Percentiles rank a stretch among this genome's conserved stretches.
Evolutionary conservation across 2,888 invertebrate species (phyloP).

Genomic region (Perdita meconis): DNA sequence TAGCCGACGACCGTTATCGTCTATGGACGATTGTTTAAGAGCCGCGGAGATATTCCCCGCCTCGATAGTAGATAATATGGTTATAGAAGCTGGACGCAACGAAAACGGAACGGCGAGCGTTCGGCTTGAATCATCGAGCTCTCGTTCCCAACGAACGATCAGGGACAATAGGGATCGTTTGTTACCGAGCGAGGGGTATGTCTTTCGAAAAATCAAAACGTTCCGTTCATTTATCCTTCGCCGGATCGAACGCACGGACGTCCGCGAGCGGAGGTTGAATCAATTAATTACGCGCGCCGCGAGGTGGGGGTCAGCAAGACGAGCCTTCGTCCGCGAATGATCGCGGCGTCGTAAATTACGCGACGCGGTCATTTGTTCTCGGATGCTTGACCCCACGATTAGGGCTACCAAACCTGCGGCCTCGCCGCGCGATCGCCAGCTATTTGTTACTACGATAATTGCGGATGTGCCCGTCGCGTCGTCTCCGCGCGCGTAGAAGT

Average conservation of each 20-base stretch:
- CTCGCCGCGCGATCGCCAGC: constrained; percentile 59
- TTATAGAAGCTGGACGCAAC: constrained; percentile 11
- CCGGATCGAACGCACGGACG: constrained; percentile 37
- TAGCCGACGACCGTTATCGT: constrained; percentile 17
- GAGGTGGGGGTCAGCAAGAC: constrained; percentile 20
- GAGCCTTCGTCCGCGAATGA: constrained; percentile 54
- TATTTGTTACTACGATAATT: constrained; percentile 64
- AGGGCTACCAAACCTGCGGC: constrained; percentile 60
- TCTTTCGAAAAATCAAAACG: constrained; percentile 38
- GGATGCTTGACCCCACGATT: constrained; percentile 63
- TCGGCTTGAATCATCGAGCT: background rate
- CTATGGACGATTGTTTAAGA: constrained; percentile 1
- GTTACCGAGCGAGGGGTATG: constrained; percentile 18
- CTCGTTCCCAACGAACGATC: constrained; percentile 21
- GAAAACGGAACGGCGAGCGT: constrained; percentile 2
- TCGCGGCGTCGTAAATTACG: constrained; percentile 71
- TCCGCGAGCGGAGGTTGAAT: constrained; percentile 54
- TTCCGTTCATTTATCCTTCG: constrained; percentile 52
- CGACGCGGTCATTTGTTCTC: constrained; percentile 59
- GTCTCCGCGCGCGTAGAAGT: constrained; percentile 33
- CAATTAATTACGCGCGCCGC: constrained; percentile 67
- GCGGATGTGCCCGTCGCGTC: constrained; percentile 53
- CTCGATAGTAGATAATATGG: constrained; percentile 1
- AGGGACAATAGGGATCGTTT: constrained; percentile 37
- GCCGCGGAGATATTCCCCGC: constrained; percentile 2